phyloP scores from a whole-genome alignment of 2,888 invertebrate genomes.

The Drosophila lacicola region DNA sequence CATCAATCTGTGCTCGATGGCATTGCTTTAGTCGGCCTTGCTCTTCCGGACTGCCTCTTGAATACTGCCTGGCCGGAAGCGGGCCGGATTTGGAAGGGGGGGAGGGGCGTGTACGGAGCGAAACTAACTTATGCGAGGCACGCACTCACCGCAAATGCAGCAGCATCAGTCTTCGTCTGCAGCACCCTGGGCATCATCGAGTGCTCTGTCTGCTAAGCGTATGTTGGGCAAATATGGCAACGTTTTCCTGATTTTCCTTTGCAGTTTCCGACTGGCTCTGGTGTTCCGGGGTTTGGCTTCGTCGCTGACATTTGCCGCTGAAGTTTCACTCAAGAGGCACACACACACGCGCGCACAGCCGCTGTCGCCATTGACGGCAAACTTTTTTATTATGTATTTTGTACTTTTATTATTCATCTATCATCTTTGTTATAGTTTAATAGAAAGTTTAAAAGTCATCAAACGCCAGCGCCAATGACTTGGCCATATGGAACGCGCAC shows the following conservation, averaged over 20 bases:
- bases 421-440: constrained; percentile 80
- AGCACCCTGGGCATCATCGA: constrained; percentile 53
- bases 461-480: constrained; percentile 68
- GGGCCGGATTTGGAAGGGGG: not conserved
- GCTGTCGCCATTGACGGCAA: constrained; percentile 71
- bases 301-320: constrained; percentile 8
- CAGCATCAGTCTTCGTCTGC: constrained; percentile 77
- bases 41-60: constrained; percentile 34
- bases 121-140: constrained; percentile 78
- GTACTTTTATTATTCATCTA: constrained; percentile 78
- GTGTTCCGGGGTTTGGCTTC: too few species aligned
- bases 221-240: constrained; percentile 66
- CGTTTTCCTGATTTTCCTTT: constrained; percentile 59
- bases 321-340: constrained; percentile 55
- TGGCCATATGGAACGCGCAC: constrained; percentile 66
- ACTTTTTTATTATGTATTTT: constrained; percentile 80
- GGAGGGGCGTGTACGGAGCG: constrained; percentile 5
- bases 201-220: constrained; percentile 36
- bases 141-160: constrained; percentile 80
- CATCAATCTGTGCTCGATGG: constrained; percentile 75
- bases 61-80: constrained; percentile 34
- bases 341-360: constrained; percentile 26
- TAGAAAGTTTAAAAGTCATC: constrained; percentile 80
- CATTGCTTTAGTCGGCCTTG: constrained; percentile 52
- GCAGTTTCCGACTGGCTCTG: constrained; percentile 15